phyloP scores from a whole-genome alignment of 2,888 invertebrate genomes.

The Cyrtodaria siliqua region DNA sequence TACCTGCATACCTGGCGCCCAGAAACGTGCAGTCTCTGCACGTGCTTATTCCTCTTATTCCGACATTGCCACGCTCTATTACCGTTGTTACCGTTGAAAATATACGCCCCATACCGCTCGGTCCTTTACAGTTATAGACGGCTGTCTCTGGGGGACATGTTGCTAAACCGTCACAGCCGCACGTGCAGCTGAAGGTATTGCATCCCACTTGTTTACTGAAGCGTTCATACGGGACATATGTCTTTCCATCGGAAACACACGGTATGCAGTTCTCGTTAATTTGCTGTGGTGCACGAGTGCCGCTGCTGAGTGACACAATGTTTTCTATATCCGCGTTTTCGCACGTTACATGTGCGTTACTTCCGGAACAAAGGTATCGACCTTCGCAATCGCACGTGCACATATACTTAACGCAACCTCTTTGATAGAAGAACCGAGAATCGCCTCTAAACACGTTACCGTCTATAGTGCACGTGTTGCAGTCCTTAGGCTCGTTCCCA shows the following conservation, averaged over 20 bases:
- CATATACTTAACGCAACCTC: conserved; percentile 53
- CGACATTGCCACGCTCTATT: neutral
- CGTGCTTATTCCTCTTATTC: conserved; percentile 25
- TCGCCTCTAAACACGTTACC: conserved; percentile 56
- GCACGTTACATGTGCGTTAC: conserved; percentile 42
- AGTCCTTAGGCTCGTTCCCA: conserved; percentile 34
- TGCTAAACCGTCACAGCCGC: conserved; percentile 72
- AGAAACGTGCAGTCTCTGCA: conserved; percentile 40
- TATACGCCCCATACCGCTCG: neutral
- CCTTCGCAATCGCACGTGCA: conserved; percentile 70
- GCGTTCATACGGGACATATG: conserved; percentile 59
- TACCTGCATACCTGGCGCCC: conserved; percentile 46
- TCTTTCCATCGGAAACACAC: neutral
- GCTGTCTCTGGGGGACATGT: conserved; percentile 63
- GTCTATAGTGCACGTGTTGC: conserved; percentile 60
- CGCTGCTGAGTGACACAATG: conserved; percentile 22
- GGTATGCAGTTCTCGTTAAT: neutral
- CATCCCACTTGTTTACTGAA: conserved; percentile 69
- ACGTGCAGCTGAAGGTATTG: conserved; percentile 70
- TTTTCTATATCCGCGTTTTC: conserved; percentile 3
- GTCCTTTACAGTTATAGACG: conserved; percentile 24
- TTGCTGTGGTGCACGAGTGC: conserved; percentile 17
- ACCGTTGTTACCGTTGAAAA: conserved; percentile 1
- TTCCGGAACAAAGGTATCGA: conserved; percentile 52
- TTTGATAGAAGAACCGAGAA: conserved; percentile 42